Evolutionary conservation across 2,797 vertebrate genomes (phyloP).

Genomic region (Emydoidea blandingii): DNA sequence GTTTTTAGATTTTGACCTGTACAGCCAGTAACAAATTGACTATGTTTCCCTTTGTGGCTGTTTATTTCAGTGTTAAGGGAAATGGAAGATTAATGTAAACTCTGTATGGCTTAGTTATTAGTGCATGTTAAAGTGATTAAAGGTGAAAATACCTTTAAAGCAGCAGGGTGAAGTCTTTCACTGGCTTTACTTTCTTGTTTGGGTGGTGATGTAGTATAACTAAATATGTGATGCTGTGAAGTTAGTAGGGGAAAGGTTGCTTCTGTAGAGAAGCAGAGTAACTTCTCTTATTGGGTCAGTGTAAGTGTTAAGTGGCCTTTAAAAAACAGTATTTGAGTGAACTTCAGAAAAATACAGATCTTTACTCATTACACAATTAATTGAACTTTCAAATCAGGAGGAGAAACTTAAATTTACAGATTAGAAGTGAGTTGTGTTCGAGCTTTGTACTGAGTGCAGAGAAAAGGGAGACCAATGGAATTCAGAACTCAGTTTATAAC

Average conservation of each 20-base stretch:
- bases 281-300: neutral
- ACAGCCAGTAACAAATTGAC: neutral
- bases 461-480: neutral
- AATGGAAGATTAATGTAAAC: neutral
- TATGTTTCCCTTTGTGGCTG: neutral
- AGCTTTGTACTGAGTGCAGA: neutral
- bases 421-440: neutral
- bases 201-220: fast-evolving
- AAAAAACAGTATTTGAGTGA: neutral
- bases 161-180: neutral
- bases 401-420: fast-evolving
- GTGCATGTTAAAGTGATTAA: neutral
- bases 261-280: neutral
- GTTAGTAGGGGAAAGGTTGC: neutral
- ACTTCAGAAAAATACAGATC: neutral
- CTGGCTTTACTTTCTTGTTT: neutral
- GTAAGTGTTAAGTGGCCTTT: neutral
- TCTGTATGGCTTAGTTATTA: neutral
- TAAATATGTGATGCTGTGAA: neutral
- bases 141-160: neutral
- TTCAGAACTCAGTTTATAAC: neutral
- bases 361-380: neutral
- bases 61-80: neutral
- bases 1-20: neutral
- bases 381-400: fast-evolving